A percentile compares a stretch with the other conserved stretches of the same genome.
Conservation (phyloP, 2,888 invertebrate genomes). For the Ellobium chinense region DNA sequence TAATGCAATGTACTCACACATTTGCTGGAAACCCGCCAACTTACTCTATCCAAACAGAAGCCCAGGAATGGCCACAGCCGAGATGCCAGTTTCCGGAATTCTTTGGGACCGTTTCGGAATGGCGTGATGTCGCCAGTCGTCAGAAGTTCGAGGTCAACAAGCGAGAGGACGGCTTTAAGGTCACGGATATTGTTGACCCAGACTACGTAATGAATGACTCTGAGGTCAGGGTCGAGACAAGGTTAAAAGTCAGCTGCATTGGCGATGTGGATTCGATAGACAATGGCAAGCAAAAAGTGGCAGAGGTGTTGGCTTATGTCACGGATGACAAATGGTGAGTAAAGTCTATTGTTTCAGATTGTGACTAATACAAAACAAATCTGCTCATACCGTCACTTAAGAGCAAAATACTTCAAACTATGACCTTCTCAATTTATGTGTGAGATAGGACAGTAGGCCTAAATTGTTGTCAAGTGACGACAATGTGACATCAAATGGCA, state of each 20-base stretch:
- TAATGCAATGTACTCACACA: no score
- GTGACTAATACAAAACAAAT: no score
- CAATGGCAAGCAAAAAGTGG: conserved; percentile 14
- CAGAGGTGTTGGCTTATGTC: conserved; percentile 53
- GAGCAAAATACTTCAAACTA: no score
- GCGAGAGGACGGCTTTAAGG: conserved; percentile 61
- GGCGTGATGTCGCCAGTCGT: conserved; percentile 71
- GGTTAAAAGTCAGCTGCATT: conserved; percentile 62
- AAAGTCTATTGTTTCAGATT: no score
- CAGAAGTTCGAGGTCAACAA: conserved; percentile 62
- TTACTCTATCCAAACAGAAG: conserved; percentile 49
- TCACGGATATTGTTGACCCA: conserved; percentile 55
- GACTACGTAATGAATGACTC: conserved; percentile 42
- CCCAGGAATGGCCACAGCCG: conserved; percentile 59
- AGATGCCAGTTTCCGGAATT: conserved; percentile 68
- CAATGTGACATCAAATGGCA: no score
- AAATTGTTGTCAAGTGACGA: no score
- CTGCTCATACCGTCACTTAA: no score
- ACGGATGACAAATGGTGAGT: conserved; percentile 67
- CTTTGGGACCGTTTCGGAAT: conserved; percentile 60
- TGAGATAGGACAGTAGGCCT: no score
- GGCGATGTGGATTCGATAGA: conserved; percentile 44
- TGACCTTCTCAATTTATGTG: no score
- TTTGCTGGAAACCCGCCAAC: neutral
- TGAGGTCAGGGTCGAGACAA: conserved; percentile 54